Conservation (phyloP, 2,888 invertebrate genomes). For the Acrobasis suavella region DNA sequence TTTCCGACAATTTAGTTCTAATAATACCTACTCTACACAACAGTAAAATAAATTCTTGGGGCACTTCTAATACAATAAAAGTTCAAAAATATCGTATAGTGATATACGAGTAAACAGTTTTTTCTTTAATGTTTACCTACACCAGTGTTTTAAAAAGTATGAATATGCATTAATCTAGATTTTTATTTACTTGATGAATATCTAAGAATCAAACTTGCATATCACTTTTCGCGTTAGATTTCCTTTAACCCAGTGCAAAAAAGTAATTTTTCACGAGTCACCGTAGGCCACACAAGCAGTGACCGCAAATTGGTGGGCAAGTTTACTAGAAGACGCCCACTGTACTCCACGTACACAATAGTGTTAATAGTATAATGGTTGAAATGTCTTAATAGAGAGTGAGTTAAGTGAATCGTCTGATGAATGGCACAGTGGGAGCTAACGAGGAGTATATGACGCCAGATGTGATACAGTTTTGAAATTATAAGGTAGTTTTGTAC, state of each 20-base stretch:
- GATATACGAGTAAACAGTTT: not conserved
- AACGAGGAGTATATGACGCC: slow-evolving; percentile 54
- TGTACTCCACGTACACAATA: slow-evolving; percentile 60
- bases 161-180: no score
- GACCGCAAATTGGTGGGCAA: slow-evolving; percentile 50
- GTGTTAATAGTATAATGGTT: slow-evolving; percentile 34
- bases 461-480: slow-evolving; percentile 42
- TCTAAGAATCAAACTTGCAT: not conserved
- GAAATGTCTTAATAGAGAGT: slow-evolving; percentile 60
- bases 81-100: no score
- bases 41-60: no score
- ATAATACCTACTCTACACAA: no score
- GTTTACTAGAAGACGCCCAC: slow-evolving; percentile 57
- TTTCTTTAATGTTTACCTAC: no score
- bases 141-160: no score
- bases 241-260: slow-evolving; percentile 37
- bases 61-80: no score
- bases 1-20: no score
- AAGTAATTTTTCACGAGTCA: slow-evolving; percentile 48
- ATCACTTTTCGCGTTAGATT: slow-evolving; percentile 26
- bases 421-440: slow-evolving; percentile 52
- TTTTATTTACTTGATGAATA: no score
- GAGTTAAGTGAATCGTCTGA: slow-evolving; percentile 49
- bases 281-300: slow-evolving; percentile 46
- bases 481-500: slow-evolving; percentile 33